These are phyloP conservation scores for Naso thynnoides DNA, from an alignment of 2,797 vertebrate genomes.

Conservation along the genomic window DNA sequence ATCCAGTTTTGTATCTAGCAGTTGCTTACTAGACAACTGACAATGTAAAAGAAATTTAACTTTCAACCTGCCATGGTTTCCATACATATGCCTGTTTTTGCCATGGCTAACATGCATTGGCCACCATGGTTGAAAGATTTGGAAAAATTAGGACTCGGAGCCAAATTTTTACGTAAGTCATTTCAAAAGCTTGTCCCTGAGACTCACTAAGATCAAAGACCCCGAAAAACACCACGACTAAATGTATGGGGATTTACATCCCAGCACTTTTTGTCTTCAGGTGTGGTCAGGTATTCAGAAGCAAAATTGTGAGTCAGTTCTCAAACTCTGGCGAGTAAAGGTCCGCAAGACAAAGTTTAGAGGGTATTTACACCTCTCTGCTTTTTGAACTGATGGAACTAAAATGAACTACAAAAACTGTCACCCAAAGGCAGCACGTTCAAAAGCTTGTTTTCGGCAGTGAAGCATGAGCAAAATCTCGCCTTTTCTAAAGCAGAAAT, in stretches of 20 bases:
- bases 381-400: neutral
- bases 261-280: too few relatives aligned
- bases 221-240: neutral
- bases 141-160: too few relatives aligned
- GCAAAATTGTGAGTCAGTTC: neutral
- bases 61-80: too few relatives aligned
- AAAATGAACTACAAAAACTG: neutral
- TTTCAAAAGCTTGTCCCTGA: neutral
- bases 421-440: neutral
- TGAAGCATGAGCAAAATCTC: neutral
- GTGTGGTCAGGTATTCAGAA: neutral
- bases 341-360: neutral
- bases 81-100: too few relatives aligned
- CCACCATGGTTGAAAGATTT: too few relatives aligned
- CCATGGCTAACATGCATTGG: too few relatives aligned
- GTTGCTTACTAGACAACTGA: neutral
- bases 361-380: neutral
- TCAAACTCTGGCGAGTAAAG: neutral
- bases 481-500: neutral
- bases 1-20: neutral
- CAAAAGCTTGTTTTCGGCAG: neutral
- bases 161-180: too few relatives aligned
- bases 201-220: too few relatives aligned
- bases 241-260: neutral
- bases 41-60: neutral